Percentiles rank a stretch among this genome's conserved stretches.
phyloP scores from a whole-genome alignment of 1,140 invertebrate genomes.

The Drosophila pachea region DNA sequence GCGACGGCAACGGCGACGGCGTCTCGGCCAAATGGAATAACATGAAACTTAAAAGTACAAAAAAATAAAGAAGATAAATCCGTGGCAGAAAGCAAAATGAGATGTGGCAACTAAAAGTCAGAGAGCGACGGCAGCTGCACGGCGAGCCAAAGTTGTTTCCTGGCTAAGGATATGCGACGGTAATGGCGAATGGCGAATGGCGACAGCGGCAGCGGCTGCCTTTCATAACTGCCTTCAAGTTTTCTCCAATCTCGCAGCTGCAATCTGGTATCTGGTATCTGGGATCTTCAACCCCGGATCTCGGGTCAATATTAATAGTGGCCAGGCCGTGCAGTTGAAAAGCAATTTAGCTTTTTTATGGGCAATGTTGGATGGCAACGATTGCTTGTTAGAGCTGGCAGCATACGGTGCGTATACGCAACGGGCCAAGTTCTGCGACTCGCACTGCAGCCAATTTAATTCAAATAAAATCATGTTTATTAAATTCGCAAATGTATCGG shows the following conservation, averaged over 20 bases:
- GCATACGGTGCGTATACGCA: conserved; percentile 29
- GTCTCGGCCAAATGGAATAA: conserved; percentile 28
- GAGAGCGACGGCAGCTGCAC: conserved; percentile 24
- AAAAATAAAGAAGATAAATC: conserved; percentile 1
- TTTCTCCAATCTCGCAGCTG: conserved; percentile 5
- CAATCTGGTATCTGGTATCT: too few relatives aligned
- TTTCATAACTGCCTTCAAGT: conserved; percentile 51
- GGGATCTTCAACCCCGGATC: conserved; percentile 6
- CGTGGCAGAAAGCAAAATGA: not conserved
- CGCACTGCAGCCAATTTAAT: not conserved
- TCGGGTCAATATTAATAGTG: conserved; percentile 46
- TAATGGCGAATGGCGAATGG: too few relatives aligned
- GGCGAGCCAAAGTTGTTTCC: conserved; percentile 28
- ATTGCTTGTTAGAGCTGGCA: conserved; percentile 12
- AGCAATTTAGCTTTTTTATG: conserved; percentile 25
- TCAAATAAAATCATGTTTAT: not conserved
- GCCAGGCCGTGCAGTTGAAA: conserved; percentile 9
- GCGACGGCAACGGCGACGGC: too few relatives aligned
- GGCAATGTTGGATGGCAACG: conserved; percentile 15
- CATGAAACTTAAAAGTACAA: conserved; percentile 7
- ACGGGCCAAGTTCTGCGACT: not conserved
- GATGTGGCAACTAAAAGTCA: conserved; percentile 45
- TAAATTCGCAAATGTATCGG: too few relatives aligned
- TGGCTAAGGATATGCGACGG: conserved; percentile 4
- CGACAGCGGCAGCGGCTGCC: conserved; percentile 29